Evolutionary conservation across 2,888 invertebrate genomes (phyloP), one percentile per base, ranked within the genome.

Genomic region (Emmelina monodactyla): DNA sequence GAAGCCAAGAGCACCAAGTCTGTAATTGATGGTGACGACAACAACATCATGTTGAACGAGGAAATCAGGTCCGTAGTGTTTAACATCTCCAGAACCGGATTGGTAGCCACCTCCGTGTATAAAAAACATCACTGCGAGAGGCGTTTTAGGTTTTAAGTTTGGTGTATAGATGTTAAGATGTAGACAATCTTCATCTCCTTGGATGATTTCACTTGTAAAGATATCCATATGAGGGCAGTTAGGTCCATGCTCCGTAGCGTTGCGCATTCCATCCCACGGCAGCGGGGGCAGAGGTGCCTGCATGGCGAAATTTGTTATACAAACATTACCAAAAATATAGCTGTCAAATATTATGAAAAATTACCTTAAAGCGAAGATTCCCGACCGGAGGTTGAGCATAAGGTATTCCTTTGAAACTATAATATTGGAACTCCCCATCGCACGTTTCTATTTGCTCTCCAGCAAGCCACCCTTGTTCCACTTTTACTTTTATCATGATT

Each of bases 1-100:
- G 43, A 85, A 85, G 1, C 84, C 84, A 2, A 84, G 45, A 0
- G 75, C 68, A 1, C 81, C 83, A 2, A 72, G 47, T 41, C 84
- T 63, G 43, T 83, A 84, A 48, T 84, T 84, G 2, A 84, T 51
- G 0, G 85, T 84, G 0, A 85, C 83, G 12, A 84, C 46, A 1
- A 85, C 56, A 0, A 84, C 64, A 40, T 73, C 68, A 48, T 83
- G 75, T 4, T 67, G 58, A 7, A 84, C 71, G 10, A 84, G 50
- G 42, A 79, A 82, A 39, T 83, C 81, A 2, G 84, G 82, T 1
- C 83, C 84, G 38, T 79, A 82, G 3, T 69, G 48, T 16, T 72
- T 67, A 0, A 62, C 67, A 43, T 82, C 68, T 2, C 60, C 62
- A 1, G 65, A 66, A 1, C 62, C 64, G 9, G 51, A 55, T 35